These are phyloP conservation scores for Paelopatides confundens DNA, from an alignment of 53 echinoderm and acorn worm genomes.

Conservation along the genomic window DNA sequence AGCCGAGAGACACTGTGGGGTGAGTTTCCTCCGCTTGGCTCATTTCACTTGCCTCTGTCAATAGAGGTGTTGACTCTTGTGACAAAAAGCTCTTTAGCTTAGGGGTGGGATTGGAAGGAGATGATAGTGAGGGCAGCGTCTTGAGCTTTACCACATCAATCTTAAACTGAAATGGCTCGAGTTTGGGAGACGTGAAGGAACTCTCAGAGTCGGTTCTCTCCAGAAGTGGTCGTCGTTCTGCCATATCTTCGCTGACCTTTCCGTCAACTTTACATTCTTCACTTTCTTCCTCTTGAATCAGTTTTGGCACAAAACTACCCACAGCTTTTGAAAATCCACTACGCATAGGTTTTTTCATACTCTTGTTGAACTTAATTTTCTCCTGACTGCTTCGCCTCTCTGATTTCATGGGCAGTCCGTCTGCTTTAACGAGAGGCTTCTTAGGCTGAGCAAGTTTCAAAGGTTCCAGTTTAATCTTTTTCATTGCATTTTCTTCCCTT, in stretches of 20 bases:
- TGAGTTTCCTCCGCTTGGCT: conserved; percentile 15
- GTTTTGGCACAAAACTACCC: conserved; percentile 80
- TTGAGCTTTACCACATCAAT: conserved; percentile 90
- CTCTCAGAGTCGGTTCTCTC: conserved; percentile 66
- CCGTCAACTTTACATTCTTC: conserved; percentile 53
- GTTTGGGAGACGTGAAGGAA: conserved; percentile 75
- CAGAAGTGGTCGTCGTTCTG: conserved; percentile 51
- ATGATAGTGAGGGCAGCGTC: conserved; percentile 83
- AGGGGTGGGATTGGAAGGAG: conserved; percentile 42
- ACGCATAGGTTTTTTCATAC: conserved; percentile 55
- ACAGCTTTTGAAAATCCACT: conserved; percentile 70
- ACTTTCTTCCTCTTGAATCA: conserved; percentile 88
- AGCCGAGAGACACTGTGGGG: background rate
- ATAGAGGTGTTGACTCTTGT: conserved; percentile 33
- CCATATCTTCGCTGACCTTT: conserved; percentile 10
- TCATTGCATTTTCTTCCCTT: conserved; percentile 72
- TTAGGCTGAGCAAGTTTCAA: conserved; percentile 55
- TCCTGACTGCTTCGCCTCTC: conserved; percentile 72
- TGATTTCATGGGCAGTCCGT: conserved; percentile 29
- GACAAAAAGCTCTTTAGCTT: conserved; percentile 21
- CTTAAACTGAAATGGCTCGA: conserved; percentile 91
- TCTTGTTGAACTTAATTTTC: conserved; percentile 54
- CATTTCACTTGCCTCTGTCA: conserved; percentile 36
- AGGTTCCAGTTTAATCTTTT: conserved; percentile 83
- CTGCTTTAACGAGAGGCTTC: conserved; percentile 52